A percentile compares a stretch with the other conserved stretches of the same genome.
phyloP scores from a whole-genome alignment of 2,113 vertebrate genomes.

The Sus scrofa region T2T-Sscrofa CM000812.6:197003501-197004000 shows the following conservation, averaged over 20 bases:
- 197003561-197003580: not conserved
- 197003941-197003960: not conserved
- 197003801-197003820: not conserved
- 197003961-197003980: not conserved
- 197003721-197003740: not conserved
- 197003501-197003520: not conserved
- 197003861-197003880: not conserved
- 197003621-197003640: not conserved
- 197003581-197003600: not conserved
- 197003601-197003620: no score
- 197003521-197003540: no score
- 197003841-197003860: not conserved
- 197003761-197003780: not conserved
- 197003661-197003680: not conserved
- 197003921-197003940: not conserved
- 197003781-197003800: not conserved
- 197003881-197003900: not conserved
- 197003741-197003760: not conserved
- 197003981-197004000: not conserved
- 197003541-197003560: not conserved
- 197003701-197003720: conserved; percentile 2
- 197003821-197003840: not conserved
- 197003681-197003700: not conserved
- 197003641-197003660: not conserved
- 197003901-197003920: not conserved